Base-by-base conservation (phyloP, 2,113 vertebrate species). In the Osmerus eperlanus region DNA sequence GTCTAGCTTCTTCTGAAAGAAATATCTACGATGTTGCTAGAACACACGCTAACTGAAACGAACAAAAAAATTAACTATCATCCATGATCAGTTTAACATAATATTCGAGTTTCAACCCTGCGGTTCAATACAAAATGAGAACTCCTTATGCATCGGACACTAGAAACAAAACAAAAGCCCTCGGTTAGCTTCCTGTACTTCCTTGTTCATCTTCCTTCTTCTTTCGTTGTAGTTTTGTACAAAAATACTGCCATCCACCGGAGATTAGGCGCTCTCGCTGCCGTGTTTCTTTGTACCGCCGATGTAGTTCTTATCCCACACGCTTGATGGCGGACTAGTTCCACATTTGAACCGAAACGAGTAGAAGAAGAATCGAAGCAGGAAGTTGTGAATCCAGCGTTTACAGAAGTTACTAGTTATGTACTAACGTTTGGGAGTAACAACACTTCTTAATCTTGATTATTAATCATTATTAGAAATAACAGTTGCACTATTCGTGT, bases 111-210 rank as follows among this genome's bases (percentile, higher is more conserved):
- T 36, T 70, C 0, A 6, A 1, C 7, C 23, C 21, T 41, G 41
- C 66, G 19, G 9, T 21, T 65, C 47, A 53, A 25, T 63, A 74
- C 28, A 18, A 28, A 36, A 56, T 16, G 21, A 52, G 4, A 28
- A 62, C 2, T 9, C 23, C 56, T 25, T 69, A 71, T 47, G n/a
- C 41, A 13, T 14, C 32, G n/a, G 60, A 25, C 58, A 56, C 36
- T 54, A 87, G 87, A 87, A 87, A 82, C 86, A 89, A 73, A 86
- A 89, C 82, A 90, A 88, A 87, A 87, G 81, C 85, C 78, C 78
- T 77, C 68, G 76, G 62, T 67, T 65, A 58, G 28, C 67, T 89
- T 86, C 84, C 84, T 76, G 77, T 76, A 78, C 47, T n/a, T 86
- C 85, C 85, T 84, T 60, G 79, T 84, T 85, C 67, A 77, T 62